A percentile compares a stretch with the other conserved stretches of the same genome.
Conservation (phyloP, 1,140 invertebrate genomes). For the Bombus impatiens region DNA sequence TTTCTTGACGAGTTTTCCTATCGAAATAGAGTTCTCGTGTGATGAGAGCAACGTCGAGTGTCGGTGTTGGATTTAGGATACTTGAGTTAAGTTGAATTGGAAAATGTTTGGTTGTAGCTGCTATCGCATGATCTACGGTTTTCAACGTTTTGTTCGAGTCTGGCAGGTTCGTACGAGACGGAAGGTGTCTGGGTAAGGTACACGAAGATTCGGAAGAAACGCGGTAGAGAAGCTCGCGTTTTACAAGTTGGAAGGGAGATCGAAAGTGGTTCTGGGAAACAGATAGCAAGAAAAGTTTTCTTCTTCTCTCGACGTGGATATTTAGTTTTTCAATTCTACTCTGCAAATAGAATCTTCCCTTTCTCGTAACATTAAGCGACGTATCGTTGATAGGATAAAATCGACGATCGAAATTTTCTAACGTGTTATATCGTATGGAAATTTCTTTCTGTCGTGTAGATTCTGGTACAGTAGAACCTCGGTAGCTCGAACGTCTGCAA, state of each 20-base stretch:
- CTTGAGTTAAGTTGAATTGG: neutral
- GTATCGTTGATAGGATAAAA: too few species aligned
- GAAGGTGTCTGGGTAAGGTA: slow-evolving; percentile 27
- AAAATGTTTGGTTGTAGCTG: neutral
- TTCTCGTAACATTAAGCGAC: too few species aligned
- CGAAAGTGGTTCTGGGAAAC: neutral
- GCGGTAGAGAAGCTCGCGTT: neutral
- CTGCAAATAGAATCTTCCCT: too few species aligned
- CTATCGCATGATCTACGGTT: neutral
- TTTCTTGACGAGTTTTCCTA: too few species aligned
- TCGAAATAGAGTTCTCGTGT: neutral
- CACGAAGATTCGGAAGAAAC: neutral
- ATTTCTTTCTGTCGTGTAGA: too few species aligned
- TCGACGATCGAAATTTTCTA: too few species aligned
- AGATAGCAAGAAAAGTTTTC: neutral
- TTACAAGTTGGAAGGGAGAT: neutral
- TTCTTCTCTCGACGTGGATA: neutral
- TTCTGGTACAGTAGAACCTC: too few species aligned
- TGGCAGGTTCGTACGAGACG: neutral
- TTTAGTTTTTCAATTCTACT: too few species aligned
- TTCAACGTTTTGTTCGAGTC: neutral
- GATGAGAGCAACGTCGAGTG: neutral
- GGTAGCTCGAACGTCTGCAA: too few species aligned
- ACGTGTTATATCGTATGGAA: too few species aligned
- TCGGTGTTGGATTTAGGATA: neutral